These are phyloP conservation scores for Pitangus sulphuratus DNA, from an alignment of 2,797 vertebrate genomes.

Conservation along the genomic window DNA sequence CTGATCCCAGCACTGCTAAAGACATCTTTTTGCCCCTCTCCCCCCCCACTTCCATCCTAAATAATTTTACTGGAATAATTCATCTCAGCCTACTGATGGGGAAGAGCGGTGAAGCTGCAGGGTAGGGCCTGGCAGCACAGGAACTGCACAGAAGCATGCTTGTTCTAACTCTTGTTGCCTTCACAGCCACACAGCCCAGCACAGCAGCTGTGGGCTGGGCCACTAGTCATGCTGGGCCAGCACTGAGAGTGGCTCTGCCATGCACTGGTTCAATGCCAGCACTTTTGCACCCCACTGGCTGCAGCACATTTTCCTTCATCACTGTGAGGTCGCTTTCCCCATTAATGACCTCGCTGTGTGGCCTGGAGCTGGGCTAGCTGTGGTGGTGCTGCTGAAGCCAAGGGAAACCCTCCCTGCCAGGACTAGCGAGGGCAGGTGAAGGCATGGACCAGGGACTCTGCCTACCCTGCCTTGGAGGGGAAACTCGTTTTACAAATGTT, in stretches of 20 bases:
- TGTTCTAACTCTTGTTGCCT: background rate
- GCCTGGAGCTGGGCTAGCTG: background rate
- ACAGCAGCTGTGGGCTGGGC: background rate
- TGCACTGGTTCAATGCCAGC: background rate
- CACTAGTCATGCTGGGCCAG: background rate
- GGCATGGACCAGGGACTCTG: background rate
- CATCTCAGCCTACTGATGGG: background rate
- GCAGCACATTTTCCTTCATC: background rate
- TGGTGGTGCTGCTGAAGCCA: background rate
- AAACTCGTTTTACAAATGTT: background rate
- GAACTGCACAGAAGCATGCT: background rate
- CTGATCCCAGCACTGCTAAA: background rate
- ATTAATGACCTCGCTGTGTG: background rate
- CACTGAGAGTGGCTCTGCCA: background rate
- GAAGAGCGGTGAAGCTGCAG: background rate
- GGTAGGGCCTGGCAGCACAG: background rate
- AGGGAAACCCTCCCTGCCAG: background rate
- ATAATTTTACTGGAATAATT: background rate
- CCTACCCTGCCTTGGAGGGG: background rate
- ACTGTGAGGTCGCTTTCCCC: background rate
- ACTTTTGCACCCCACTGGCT: background rate
- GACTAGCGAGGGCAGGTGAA: accelerated
- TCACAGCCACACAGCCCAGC: background rate
- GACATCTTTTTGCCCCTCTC: background rate
- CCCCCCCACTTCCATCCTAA: accelerated